A percentile compares a stretch with the other conserved stretches of the same genome.
Conservation (phyloP, 2,113 vertebrate genomes). For the Progne subis region DNA sequence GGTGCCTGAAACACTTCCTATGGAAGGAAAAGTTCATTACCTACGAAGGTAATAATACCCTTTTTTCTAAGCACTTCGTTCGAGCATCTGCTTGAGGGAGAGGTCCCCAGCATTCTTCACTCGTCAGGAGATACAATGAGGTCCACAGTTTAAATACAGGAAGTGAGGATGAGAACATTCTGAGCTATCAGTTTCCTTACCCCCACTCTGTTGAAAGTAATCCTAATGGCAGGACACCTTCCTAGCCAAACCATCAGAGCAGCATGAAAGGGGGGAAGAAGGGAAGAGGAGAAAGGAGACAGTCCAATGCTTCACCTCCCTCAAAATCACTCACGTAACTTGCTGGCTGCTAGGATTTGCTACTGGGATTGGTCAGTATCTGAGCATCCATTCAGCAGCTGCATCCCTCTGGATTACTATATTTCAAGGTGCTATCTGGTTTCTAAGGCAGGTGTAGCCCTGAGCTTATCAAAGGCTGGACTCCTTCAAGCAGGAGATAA, state of each 20-base stretch:
- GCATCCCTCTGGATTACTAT: constrained; percentile 56
- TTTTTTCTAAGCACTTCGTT: constrained; percentile 9
- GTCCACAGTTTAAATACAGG: neutral
- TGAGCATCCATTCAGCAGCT: constrained; percentile 40
- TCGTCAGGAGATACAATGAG: constrained; percentile 2
- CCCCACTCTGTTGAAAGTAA: neutral
- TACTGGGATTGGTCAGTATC: constrained; percentile 21
- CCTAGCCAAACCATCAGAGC: constrained; percentile 22
- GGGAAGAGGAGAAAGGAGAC: neutral
- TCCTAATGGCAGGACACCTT: neutral
- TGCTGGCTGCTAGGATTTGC: constrained; percentile 20
- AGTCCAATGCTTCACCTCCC: constrained; percentile 6
- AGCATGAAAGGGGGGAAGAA: neutral
- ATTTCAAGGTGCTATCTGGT: constrained; percentile 80
- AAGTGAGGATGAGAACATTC: neutral
- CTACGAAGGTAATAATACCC: constrained; percentile 8
- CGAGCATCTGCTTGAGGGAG: neutral
- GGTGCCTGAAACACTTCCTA: constrained; percentile 4
- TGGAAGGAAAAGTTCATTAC: neutral
- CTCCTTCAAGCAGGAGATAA: constrained; percentile 66
- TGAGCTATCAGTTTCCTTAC: neutral
- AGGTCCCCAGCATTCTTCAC: neutral
- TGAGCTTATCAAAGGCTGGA: constrained; percentile 78
- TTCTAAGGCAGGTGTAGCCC: constrained; percentile 82
- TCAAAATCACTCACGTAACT: neutral